Base-by-base conservation (phyloP, 2,797 vertebrate species). In the Myioborus miniatus region DNA sequence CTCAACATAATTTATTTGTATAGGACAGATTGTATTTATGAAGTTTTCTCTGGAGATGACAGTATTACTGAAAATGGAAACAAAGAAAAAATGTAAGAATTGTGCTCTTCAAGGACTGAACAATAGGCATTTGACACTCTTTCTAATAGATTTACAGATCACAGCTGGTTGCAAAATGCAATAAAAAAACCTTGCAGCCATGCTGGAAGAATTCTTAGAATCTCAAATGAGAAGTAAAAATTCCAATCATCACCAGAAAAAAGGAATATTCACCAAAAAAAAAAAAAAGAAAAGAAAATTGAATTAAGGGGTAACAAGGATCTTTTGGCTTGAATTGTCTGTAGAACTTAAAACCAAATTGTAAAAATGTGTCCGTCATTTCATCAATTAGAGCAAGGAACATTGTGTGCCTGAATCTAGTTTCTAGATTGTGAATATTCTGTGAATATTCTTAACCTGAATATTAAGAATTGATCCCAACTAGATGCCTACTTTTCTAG, bases 61-160 rank as follows among this genome's bases (percentile, higher is more conserved):
- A 92, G 55, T n/a, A 88, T 53, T 85, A 90, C 79, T 76, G 67
- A 82, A 90, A 83, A 69, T 52, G 70, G 83, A 93, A 95, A 90
- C 62, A 79, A 94, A 87, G 52, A 37, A 59, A 43, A 76, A 79
- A 87, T 41, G 50, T 43, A 83, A 86, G 79, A 81, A 80, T 87
- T 81, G 36, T 65, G 24, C 36, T 69, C 46, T 52, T 65, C 74
- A 34, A 78, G 70, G 34, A 69, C 58, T 9, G 65, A 63, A 89
- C 78, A 94, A 91, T n/a, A 80, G 92, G 39, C 41, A n/a, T 88
- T 78, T 79, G 46, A 62, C 72, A 87, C n/a, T 72, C 59, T 64
- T 64, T 68, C 46, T 83, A 81, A 65, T 8, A 78, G 80, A 75
- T 92, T 90, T 80, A 87, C 65, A 29, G 71, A 76, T 60, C n/a